Base-by-base conservation (phyloP, 2,888 invertebrate species). In the Ceriagrion tenellum region DNA sequence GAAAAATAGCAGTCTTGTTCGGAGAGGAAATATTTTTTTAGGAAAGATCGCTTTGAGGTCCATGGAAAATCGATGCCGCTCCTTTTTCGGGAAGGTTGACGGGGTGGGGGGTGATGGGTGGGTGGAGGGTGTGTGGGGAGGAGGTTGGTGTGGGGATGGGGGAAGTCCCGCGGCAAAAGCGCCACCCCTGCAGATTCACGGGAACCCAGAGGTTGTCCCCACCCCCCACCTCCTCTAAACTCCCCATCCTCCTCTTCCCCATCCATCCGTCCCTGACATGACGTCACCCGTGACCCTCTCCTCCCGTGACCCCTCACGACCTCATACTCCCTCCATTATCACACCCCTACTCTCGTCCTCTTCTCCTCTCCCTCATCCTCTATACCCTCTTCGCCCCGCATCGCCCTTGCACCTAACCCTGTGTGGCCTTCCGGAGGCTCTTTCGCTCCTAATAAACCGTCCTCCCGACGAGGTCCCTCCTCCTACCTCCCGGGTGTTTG, bases 281-380 rank as follows among this genome's bases (percentile, higher is more conserved):
- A 93, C 93, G 93, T 93, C 93, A 93, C 93, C 69, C 93, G 93
- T 93, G 93, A 93, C 93, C 93, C 93, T 89, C 63, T 93, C 93
- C 93, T 93, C 69, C 69, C 93, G 93, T 93, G 93, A 93, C 93
- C 93, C 69, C 93, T 93, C 93, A 47, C 63, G 93, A 93, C 69
- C 93, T 69, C 69, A 69, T 74, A 26, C 69, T 4, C 26, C 47
- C 40, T 40, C 69, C 35, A 40, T 40, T 47, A 63, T 40, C 55
- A 23, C 35, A 26, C 23, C 47, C 12, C 93, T 26, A n/a, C 69
- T 26, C 47, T 8, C 47, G 47, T 47, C 8, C 47, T 47, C 47
- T 4, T n/a, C 40, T 23, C 56, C 35, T 55, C 18, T 18, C 91
- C 35, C 55, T 18, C 56, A n/a, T 35, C 91, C 63, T 0, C 47